Conservation (phyloP, 2,888 invertebrate genomes). For the Zygaena filipendulae region DNA sequence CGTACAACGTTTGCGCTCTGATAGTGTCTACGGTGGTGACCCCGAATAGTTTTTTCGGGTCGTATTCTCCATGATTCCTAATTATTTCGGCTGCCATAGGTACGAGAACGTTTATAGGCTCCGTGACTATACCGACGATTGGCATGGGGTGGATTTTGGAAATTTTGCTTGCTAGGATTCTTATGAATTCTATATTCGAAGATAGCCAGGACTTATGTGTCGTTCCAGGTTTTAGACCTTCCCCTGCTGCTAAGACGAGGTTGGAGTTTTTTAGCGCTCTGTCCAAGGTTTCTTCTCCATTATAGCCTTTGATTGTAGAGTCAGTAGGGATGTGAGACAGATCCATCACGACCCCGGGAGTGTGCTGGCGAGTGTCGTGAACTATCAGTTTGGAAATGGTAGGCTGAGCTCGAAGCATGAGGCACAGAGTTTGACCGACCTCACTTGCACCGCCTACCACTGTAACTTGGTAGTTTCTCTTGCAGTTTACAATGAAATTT, state of each 20-base stretch:
- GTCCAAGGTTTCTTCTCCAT: conserved; percentile 31
- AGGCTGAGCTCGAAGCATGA: conserved; percentile 69
- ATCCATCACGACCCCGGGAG: conserved; percentile 49
- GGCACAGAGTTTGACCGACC: conserved; percentile 62
- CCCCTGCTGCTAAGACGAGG: conserved; percentile 74
- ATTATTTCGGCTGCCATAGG: conserved; percentile 56
- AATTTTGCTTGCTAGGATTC: conserved; percentile 29
- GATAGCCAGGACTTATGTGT: conserved; percentile 70
- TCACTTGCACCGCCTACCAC: conserved; percentile 52
- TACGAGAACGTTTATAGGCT: conserved; percentile 51
- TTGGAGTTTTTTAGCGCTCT: conserved; percentile 63
- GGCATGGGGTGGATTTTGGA: conserved; percentile 37
- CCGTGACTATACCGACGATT: conserved; percentile 47
- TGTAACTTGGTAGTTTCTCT: conserved; percentile 35
- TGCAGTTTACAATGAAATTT: conserved; percentile 10
- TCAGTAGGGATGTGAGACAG: conserved; percentile 53
- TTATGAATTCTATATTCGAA: conserved; percentile 46
- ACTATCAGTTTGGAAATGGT: conserved; percentile 67
- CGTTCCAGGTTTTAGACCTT: conserved; percentile 69
- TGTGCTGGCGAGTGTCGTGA: conserved; percentile 54
- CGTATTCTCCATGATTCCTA: conserved; percentile 50
- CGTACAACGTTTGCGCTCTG: conserved; percentile 80
- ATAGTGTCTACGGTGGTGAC: conserved; percentile 79
- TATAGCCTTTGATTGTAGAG: conserved; percentile 31
- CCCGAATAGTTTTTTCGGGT: conserved; percentile 75